Evolutionary conservation across 2,888 invertebrate genomes (phyloP), one percentile per base, ranked within the genome.

Genomic region (Platycheirus rosarum): DNA sequence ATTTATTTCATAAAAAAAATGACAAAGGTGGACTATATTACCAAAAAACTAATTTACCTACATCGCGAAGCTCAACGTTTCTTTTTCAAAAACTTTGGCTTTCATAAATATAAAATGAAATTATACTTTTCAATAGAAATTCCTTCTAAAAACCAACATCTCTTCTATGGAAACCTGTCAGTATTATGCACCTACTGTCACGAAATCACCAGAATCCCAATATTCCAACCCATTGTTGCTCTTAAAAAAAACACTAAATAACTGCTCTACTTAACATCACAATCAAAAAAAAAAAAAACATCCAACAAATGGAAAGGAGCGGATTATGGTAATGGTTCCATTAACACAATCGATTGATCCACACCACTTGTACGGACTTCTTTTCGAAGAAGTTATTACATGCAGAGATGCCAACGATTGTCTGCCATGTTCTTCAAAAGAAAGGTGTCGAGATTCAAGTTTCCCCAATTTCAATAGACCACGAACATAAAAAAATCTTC

Each of bases 201-300:
- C 16, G 16, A 20, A 60, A 42, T 40, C 40, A 44, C 32, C n/a
- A 44, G 44, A 60, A 60, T 26, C 29, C 18, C 44, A 29, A 44
- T 13, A 16, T 44, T 60, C 44, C 8, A 20, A 40, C 13, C 37
- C 20, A 55, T 20, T n/a, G 7, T 16, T 29, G 4, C 26, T 11
- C n/a, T 4, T n/a, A 13, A 40, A 57, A 26, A 23, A 23, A 37
- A 16, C 11, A 16, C 29, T 49, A 37, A 44, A 26, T 9, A 60
- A 44, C 37, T 66, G 44, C 62, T 44, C 48, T 14, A 63, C 55
- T 76, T 82, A 32, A 35, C 80, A 82, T 82, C 44, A 71, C 71
- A 82, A 82, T 82, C 49, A 66, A 51, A 66, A n/a, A 16, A 65
- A 40, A n/a, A n/a, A n/a, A n/a, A n/a, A 49, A 35, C 48, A 66